phyloP scores from a whole-genome alignment of 2,113 vertebrate species.

The Heliornis fulica region DNA sequence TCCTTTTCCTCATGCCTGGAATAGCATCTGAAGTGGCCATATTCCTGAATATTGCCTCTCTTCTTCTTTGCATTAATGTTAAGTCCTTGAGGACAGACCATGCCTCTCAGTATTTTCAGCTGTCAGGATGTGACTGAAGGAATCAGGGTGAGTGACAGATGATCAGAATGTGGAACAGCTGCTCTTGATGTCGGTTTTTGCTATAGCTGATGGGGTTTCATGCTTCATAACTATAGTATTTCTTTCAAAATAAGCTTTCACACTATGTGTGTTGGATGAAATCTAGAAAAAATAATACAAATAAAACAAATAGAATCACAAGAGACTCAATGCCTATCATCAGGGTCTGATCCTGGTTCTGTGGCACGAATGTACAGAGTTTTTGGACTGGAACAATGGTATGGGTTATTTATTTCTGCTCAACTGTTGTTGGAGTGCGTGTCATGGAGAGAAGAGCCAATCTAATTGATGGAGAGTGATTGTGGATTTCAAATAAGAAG shows the following conservation, averaged over 20 bases:
- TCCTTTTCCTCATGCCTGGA: background rate
- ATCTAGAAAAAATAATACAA: background rate
- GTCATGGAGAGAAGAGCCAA: background rate
- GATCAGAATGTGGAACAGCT: background rate
- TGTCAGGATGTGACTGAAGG: background rate
- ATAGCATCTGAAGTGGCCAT: background rate
- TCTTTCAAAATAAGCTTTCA: background rate
- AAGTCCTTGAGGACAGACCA: background rate
- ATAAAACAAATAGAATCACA: background rate
- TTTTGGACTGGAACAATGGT: background rate
- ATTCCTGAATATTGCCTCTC: background rate
- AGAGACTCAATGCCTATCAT: background rate
- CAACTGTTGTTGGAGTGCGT: background rate
- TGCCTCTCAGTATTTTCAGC: background rate
- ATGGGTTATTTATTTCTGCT: background rate
- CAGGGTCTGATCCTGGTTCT: background rate
- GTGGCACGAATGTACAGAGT: accelerated
- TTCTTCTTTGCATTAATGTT: background rate
- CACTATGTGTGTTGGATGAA: background rate
- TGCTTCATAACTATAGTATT: background rate
- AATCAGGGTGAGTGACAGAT: background rate
- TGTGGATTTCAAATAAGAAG: background rate
- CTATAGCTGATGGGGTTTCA: background rate
- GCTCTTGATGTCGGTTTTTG: background rate
- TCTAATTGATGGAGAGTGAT: background rate